Evolutionary conservation across 2,888 invertebrate genomes (phyloP), one percentile per base, ranked within the genome.

Genomic region (Sarcophaga subvicina): DNA sequence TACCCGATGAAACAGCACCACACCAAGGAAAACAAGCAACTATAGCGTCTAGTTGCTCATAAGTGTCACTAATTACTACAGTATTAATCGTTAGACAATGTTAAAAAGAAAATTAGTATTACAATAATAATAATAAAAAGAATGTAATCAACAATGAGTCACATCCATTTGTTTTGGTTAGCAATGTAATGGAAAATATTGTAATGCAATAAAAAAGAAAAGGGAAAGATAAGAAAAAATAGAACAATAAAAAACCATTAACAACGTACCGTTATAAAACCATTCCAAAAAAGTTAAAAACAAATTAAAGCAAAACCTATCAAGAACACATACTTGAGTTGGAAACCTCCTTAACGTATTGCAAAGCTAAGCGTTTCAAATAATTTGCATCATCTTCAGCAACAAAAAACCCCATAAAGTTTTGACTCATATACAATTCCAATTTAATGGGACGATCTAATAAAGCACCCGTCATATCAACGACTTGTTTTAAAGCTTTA

Each of bases 351-450:
- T 96, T 96, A 49, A 97, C 96, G 94, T 97, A 97, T 91, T 96
- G 96, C 89, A 96, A 94, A 3, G 97, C 96, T 89, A 98, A 94
- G 89, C 96, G 95, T 92, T 96, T 97, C 81, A 98, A 94, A 92
- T 97, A 96, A 89, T 96, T 96, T 0, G 97, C 97, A 94, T 97
- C 96, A 88, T 96, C 95, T 89, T 98, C 97, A 17, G 96, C 96
- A 3, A 98, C 96, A 94, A 98, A 98, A 72, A 98, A 95, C 0
- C 98, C 98, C 96, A 98, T 97, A 92, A 98, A 98, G 93, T 98
- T 98, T 22, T 96, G 96, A 47, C 98, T 98, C 72, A 97, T 95
- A 91, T 98, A 98, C 0, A 96, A 96, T 92, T 98, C 98, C 73
- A 98, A 93, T 90, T 95, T 95, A 6, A 97, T 93, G 0, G 96